Conservation (phyloP, 2,888 invertebrate species). For the Pherbina coryleti region DNA sequence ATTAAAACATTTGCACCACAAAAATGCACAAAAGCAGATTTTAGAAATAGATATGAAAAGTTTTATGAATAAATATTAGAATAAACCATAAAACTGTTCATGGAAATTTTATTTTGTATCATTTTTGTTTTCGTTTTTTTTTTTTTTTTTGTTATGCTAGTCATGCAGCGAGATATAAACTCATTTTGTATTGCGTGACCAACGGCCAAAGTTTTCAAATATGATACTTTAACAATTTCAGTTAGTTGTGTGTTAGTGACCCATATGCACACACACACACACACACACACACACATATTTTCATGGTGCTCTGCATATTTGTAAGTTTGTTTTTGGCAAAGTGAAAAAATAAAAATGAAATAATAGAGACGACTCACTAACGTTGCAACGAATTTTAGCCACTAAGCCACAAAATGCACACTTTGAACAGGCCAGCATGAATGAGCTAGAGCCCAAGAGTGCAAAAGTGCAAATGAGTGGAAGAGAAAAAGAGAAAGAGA, state of each 20-base stretch:
- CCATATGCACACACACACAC: too few relatives aligned
- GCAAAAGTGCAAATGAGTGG: background rate
- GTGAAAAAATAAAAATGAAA: too few relatives aligned
- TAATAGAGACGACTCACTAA: too few relatives aligned
- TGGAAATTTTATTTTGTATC: background rate
- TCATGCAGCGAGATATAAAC: background rate
- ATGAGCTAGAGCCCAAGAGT: background rate
- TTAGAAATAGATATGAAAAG: background rate
- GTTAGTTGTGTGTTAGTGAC: background rate
- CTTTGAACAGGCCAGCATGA: background rate
- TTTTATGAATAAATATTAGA: background rate
- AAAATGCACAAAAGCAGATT: conserved; percentile 6
- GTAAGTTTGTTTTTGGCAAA: too few relatives aligned
- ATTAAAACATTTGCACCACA: background rate
- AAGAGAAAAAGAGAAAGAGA: background rate
- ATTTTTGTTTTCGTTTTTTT: too few relatives aligned
- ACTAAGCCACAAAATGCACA: conserved; percentile 8
- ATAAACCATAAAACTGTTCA: background rate
- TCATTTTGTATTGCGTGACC: conserved; percentile 1
- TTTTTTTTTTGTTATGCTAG: background rate
- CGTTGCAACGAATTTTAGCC: background rate
- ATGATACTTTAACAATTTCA: background rate
- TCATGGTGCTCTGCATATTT: too few relatives aligned
- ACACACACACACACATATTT: too few relatives aligned
- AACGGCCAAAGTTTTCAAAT: background rate